Conservation (phyloP, 2,113 vertebrate species). For the Gallinago undulata region DNA sequence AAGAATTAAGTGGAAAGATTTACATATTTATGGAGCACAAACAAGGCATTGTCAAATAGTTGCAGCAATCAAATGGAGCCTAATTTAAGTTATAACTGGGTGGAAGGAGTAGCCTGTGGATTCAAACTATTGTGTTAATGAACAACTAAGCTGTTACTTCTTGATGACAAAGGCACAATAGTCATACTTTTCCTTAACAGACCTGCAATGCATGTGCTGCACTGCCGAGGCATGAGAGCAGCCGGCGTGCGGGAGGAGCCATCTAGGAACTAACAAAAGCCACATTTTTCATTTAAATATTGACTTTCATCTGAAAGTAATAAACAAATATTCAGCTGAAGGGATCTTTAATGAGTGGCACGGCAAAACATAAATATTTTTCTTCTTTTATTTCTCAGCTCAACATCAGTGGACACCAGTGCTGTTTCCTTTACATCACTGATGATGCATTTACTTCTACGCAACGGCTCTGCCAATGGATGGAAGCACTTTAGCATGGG, state of each 20-base stretch:
- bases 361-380: background rate
- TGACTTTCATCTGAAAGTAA: background rate
- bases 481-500: background rate
- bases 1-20: background rate
- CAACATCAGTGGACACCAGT: background rate
- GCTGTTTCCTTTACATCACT: background rate
- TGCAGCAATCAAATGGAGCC: background rate
- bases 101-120: background rate
- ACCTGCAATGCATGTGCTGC: background rate
- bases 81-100: slow-evolving; percentile 8
- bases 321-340: background rate
- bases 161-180: background rate
- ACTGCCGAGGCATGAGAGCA: background rate
- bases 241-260: background rate
- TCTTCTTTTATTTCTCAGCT: background rate
- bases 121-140: background rate
- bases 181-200: background rate
- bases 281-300: background rate
- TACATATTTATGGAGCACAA: background rate
- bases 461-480: background rate
- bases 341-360: background rate
- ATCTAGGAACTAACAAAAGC: background rate
- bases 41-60: slow-evolving; percentile 7
- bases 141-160: slow-evolving; percentile 15
- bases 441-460: background rate